Percentiles rank a stretch among this genome's conserved stretches.
phyloP scores from a whole-genome alignment of 1,140 invertebrate species.

The Stenopsyche tienmushanensis region DNA sequence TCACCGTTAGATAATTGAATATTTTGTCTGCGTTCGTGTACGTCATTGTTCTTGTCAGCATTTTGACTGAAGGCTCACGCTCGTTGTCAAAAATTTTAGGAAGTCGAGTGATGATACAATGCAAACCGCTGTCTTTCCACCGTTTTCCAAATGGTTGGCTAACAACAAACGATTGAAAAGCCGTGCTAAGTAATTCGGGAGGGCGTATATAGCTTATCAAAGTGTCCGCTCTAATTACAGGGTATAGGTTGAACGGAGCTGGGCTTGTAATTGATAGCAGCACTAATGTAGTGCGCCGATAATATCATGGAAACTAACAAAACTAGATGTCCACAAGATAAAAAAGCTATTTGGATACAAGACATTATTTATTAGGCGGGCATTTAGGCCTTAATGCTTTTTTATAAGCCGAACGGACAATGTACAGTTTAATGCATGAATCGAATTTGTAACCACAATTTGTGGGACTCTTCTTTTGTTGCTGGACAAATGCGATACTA shows the following conservation, averaged over 20 bases:
- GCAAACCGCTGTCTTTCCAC: background rate
- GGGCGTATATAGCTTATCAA: constrained; percentile 18
- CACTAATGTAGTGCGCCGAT: constrained; percentile 24
- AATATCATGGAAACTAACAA: constrained; percentile 4
- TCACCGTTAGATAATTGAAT: too few species aligned
- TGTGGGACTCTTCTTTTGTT: too few species aligned
- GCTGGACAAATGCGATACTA: too few species aligned
- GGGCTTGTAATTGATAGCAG: constrained; percentile 31
- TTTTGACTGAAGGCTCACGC: too few species aligned
- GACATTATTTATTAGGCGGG: constrained; percentile 26
- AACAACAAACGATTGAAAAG: constrained; percentile 9
- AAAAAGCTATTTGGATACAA: constrained; percentile 24
- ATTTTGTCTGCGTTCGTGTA: too few species aligned
- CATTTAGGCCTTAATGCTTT: constrained; percentile 12
- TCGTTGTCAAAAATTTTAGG: too few species aligned
- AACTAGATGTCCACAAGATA: constrained; percentile 24
- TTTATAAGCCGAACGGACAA: background rate
- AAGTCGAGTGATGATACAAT: too few species aligned
- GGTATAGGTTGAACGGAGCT: constrained; percentile 1
- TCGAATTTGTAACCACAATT: too few species aligned
- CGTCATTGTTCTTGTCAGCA: too few species aligned
- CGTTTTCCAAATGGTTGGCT: background rate
- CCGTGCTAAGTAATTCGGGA: constrained; percentile 22
- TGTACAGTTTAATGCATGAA: too few species aligned
- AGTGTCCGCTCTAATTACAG: constrained; percentile 27